Conservation (phyloP, 2,888 invertebrate species). For the Hoplodrina blanda region DNA sequence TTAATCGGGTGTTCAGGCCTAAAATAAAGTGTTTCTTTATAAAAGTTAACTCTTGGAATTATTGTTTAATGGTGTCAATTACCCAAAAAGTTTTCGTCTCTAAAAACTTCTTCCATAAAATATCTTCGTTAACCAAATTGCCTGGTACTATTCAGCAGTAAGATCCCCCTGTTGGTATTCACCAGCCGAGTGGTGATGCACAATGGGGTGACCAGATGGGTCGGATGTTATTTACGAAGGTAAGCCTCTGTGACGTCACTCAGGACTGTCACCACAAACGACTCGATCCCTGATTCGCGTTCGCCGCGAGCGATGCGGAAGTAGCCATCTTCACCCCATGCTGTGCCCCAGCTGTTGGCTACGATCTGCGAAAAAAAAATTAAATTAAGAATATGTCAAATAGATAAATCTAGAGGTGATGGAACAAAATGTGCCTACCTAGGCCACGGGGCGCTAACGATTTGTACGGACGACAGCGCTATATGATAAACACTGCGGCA, state of each 20-base stretch:
- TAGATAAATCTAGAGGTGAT: no score
- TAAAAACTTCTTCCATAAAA: background rate
- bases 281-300: slow-evolving; percentile 97
- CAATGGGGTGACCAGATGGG: slow-evolving; percentile 76
- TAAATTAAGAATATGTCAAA: background rate
- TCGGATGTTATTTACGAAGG: slow-evolving; percentile 80
- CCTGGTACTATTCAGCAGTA: slow-evolving; percentile 79
- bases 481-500: no score
- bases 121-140: slow-evolving; percentile 73
- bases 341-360: slow-evolving; percentile 97
- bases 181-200: slow-evolving; percentile 77
- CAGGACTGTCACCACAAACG: slow-evolving; percentile 96
- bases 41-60: no score
- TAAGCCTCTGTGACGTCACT: slow-evolving; percentile 89
- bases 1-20: no score
- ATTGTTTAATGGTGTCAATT: background rate
- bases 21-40: no score
- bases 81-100: no score
- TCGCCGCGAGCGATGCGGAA: slow-evolving; percentile 96
- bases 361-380: slow-evolving; percentile 92
- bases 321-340: slow-evolving; percentile 98
- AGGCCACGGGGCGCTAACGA: no score
- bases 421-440: no score
- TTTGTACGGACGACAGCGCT: no score
- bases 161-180: slow-evolving; percentile 73